phyloP scores from a whole-genome alignment of 2,113 vertebrate genomes.

The Rhegmatorhina hoffmannsi region DNA sequence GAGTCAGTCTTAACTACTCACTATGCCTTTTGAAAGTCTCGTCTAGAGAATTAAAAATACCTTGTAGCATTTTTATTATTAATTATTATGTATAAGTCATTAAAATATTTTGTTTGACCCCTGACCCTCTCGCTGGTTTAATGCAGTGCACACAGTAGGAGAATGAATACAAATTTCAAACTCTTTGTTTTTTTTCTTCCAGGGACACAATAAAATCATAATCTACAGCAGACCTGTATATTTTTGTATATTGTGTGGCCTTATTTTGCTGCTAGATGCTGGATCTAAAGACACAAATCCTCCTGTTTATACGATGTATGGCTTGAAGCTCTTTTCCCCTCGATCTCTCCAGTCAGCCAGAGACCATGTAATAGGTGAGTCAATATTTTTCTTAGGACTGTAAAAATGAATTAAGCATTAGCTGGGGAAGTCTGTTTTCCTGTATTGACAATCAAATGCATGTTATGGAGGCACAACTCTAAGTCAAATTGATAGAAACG shows the following conservation, averaged over 20 bases:
- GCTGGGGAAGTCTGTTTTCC: background rate
- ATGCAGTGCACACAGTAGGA: background rate
- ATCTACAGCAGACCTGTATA: slow-evolving; percentile 94
- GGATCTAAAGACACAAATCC: slow-evolving; percentile 83
- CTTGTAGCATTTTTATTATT: background rate
- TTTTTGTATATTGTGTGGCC: slow-evolving; percentile 93
- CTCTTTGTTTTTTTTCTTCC: slow-evolving; percentile 16
- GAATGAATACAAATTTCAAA: background rate
- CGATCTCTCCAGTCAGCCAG: slow-evolving; percentile 80
- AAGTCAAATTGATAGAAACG: slow-evolving; percentile 25
- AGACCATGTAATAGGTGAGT: slow-evolving; percentile 89
- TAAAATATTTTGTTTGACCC: slow-evolving; percentile 3
- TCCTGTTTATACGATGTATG: slow-evolving; percentile 85
- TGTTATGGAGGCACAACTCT: background rate
- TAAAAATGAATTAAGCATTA: background rate
- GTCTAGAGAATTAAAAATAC: background rate
- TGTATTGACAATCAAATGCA: background rate
- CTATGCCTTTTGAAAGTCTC: slow-evolving; percentile 4
- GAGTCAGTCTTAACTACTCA: background rate
- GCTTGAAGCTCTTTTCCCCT: slow-evolving; percentile 87
- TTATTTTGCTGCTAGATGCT: slow-evolving; percentile 93
- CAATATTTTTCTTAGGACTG: slow-evolving; percentile 13
- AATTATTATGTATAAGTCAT: slow-evolving; percentile 2
- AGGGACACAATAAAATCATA: slow-evolving; percentile 98
- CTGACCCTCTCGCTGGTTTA: background rate